Conservation (phyloP, 92 coral and sea anemone genomes). For the Epizoanthus ramosus region DNA sequence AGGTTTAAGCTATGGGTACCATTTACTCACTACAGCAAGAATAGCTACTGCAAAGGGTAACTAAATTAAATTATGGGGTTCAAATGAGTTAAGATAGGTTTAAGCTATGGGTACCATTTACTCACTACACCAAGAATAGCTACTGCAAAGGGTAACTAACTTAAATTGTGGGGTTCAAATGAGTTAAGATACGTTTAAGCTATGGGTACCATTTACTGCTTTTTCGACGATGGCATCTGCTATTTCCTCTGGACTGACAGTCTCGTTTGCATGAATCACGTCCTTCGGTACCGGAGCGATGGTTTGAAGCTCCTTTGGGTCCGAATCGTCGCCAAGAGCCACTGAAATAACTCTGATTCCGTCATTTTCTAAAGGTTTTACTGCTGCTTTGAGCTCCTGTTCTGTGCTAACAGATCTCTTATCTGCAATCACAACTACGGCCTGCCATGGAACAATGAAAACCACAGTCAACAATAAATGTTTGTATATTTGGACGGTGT, state of each 20-base stretch:
- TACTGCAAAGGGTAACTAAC: too few species aligned
- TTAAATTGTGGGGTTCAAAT: too few species aligned
- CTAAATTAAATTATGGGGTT: too few species aligned
- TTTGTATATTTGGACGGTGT: too few species aligned
- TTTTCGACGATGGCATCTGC: constrained; percentile 15
- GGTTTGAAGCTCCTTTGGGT: constrained; percentile 17
- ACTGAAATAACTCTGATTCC: constrained; percentile 46
- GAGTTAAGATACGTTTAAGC: not conserved
- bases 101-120: not conserved
- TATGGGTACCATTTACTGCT: constrained; percentile 9
- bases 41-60: too few species aligned
- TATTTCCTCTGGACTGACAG: constrained; percentile 6
- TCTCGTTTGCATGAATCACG: constrained; percentile 26
- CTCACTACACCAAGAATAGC: too few species aligned
- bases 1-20: not conserved
- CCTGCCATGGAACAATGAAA: not conserved
- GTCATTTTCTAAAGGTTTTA: constrained; percentile 37
- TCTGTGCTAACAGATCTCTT: constrained; percentile 26
- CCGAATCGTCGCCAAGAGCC: constrained; percentile 48
- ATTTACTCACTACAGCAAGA: not conserved
- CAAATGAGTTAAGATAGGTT: too few species aligned
- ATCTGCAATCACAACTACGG: constrained; percentile 50
- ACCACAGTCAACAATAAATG: not conserved
- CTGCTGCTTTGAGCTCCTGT: constrained; percentile 32
- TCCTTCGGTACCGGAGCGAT: constrained; percentile 21